Conservation (phyloP, 2,113 vertebrate genomes). For the Bos indicus region DNA sequence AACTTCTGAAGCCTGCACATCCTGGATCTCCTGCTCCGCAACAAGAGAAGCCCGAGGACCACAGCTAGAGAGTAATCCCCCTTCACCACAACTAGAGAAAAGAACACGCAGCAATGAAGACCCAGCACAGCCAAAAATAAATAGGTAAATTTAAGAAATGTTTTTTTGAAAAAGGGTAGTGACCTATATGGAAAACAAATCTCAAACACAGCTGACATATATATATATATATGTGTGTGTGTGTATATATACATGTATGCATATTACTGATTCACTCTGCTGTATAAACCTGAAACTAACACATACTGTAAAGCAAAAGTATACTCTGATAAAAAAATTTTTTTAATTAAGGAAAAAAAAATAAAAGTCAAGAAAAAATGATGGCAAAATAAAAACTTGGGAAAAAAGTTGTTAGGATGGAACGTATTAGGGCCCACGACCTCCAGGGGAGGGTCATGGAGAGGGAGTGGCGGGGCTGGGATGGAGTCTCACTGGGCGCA, state of each 20-base stretch:
- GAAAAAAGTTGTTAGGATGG: not conserved
- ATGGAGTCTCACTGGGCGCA: not conserved
- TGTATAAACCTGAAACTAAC: not conserved
- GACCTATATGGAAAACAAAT: not conserved
- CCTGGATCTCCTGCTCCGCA: not conserved
- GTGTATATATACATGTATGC: too few species aligned
- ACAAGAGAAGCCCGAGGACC: not conserved
- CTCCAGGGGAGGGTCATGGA: not conserved
- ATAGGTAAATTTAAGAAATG: not conserved
- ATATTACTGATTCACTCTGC: not conserved
- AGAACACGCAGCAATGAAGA: not conserved
- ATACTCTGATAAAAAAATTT: not conserved
- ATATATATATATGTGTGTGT: not conserved
- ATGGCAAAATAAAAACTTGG: not conserved
- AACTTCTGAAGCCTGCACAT: not conserved
- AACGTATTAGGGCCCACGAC: fast-evolving
- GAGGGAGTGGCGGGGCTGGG: not conserved
- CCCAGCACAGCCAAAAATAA: not conserved
- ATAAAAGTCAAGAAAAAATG: not conserved
- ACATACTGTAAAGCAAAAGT: not conserved
- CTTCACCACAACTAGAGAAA: not conserved
- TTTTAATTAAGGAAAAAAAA: not conserved
- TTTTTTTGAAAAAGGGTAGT: not conserved
- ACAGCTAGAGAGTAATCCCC: not conserved
- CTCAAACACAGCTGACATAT: not conserved